Evolutionary conservation across 2,888 invertebrate species (phyloP).

Genomic region (Xanthorhoe designata): DNA sequence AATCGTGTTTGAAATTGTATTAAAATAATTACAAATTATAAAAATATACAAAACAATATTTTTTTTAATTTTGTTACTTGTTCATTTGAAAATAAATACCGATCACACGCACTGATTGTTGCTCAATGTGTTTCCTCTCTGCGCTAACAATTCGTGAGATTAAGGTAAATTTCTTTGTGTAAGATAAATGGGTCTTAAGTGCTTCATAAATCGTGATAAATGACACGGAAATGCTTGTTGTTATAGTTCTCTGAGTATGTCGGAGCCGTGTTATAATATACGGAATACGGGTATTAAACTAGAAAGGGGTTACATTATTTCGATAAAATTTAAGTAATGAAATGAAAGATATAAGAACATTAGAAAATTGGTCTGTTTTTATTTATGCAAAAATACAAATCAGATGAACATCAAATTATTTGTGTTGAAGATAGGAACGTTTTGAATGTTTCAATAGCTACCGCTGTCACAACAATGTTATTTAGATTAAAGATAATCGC

Average conservation of each 20-base stretch:
- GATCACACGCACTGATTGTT: conserved; percentile 13
- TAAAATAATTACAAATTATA: too few species aligned
- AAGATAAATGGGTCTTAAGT: conserved; percentile 13
- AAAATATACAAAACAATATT: too few species aligned
- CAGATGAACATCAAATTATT: too few species aligned
- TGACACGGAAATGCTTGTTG: conserved; percentile 22
- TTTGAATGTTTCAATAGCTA: too few species aligned
- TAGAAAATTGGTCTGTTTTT: too few species aligned
- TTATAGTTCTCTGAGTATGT: neutral
- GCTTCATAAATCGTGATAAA: conserved; percentile 12
- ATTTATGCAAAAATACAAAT: too few species aligned
- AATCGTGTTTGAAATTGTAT: too few species aligned
- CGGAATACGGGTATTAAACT: too few species aligned
- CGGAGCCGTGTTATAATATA: neutral
- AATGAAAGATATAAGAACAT: too few species aligned
- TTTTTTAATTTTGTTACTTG: neutral
- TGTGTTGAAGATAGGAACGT: too few species aligned
- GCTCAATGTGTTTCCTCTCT: conserved; percentile 25
- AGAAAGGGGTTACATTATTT: neutral
- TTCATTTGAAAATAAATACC: conserved; percentile 10
- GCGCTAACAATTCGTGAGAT: conserved; percentile 27
- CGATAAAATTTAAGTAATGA: neutral
- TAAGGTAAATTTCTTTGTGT: conserved; percentile 11
- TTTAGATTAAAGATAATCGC: too few species aligned
- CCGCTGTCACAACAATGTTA: too few species aligned